Evolutionary conservation across 2,113 vertebrate genomes (phyloP), one percentile per base, ranked within the genome.

Genomic region (Psettodes erumei): DNA sequence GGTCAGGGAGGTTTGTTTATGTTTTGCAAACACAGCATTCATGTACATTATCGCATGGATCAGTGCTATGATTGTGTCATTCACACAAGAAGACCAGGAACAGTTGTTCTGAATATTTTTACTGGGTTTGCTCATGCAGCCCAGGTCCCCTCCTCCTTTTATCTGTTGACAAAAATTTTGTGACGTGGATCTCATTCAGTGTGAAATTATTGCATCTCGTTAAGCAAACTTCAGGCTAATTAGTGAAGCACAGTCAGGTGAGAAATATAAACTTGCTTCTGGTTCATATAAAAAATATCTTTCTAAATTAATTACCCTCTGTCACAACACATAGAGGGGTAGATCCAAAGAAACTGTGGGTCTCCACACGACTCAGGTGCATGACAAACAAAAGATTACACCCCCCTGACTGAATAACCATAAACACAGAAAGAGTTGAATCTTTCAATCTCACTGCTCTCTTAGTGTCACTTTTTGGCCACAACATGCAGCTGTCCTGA

Each of bases 21-120:
- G 74, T 86, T 77, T 86, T 67, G n/a, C 47, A 58, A 77, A 82
- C 42, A 37, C 79, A 87, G 84, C 19, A 84, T 84, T 77, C 48
- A 72, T 62, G 71, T n/a, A 53, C 35, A 72, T 79, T 77, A 76
- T 37, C 28, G 27, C 18, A 50, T 23, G 70, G 69, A 82, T 77
- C 58, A 48, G 62, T 42, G 69, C 30, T 60, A 42, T 61, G 43
- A 66, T 45, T 76, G 72, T 84, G 77, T 72, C 27, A 66, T 83
- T 68, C 30, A 32, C 38, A 27, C 47, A 65, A 64, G n/a, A 61
- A 42, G 72, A 86, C 54, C 45, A 59, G 19, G 67, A 77, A 63
- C 38, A 32, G 40, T 72, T 69, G 55, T 43, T 84, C 61, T 75
- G 63, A 77, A 79, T 60, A 47, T 75, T 71, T 77, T 38, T 59